phyloP scores from a whole-genome alignment of 2,888 invertebrate species.

The Drosophila siamana region DNA sequence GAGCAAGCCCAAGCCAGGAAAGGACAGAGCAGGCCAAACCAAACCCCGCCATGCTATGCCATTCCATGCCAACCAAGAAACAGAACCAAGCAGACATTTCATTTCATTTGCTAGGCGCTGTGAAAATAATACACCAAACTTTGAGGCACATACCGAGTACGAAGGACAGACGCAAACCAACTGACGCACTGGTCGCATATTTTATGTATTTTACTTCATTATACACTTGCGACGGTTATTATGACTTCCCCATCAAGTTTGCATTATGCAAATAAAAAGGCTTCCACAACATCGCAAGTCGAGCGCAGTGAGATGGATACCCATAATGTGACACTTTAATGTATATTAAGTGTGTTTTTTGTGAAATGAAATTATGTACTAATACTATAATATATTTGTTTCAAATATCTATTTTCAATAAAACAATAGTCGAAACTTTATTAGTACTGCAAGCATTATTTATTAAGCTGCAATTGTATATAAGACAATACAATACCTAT shows the following conservation, averaged over 20 bases:
- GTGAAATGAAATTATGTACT: neutral
- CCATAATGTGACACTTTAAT: neutral
- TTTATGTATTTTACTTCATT: slow-evolving; percentile 75
- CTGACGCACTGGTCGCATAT: slow-evolving; percentile 67
- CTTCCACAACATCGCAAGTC: neutral
- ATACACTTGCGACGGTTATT: slow-evolving; percentile 47
- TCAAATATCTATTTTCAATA: too few relatives aligned
- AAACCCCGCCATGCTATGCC: too few relatives aligned
- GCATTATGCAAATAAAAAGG: slow-evolving; percentile 13
- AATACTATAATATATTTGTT: too few relatives aligned
- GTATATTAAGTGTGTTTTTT: neutral
- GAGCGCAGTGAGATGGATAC: neutral
- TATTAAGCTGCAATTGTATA: neutral
- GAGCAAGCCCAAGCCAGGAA: neutral
- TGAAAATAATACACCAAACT: slow-evolving; percentile 62
- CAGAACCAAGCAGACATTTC: slow-evolving; percentile 58
- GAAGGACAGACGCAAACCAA: slow-evolving; percentile 24
- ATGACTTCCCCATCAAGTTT: slow-evolving; percentile 20
- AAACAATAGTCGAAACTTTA: neutral
- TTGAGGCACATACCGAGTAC: slow-evolving; percentile 23
- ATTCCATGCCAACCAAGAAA: slow-evolving; percentile 23
- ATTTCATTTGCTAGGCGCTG: slow-evolving; percentile 63
- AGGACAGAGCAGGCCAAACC: slow-evolving; percentile 14
- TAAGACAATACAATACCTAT: neutral
- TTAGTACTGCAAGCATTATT: neutral